phyloP scores from a whole-genome alignment of 2,113 vertebrate genomes.

The zebrafish (Danio rerio) region DNA sequence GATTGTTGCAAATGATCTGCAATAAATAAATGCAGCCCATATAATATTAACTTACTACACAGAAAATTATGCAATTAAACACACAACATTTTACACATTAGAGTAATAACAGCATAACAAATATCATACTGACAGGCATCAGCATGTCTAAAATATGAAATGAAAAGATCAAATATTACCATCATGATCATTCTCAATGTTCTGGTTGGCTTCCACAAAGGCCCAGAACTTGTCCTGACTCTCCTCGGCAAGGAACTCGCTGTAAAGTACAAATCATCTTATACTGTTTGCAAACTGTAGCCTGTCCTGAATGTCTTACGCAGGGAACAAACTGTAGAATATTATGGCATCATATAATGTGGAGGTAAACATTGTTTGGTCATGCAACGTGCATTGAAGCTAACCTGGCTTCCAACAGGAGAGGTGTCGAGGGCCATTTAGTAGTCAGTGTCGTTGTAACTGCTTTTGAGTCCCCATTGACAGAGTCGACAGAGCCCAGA shows the following conservation, averaged over 20 bases:
- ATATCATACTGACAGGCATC: not conserved
- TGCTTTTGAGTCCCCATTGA: constrained; percentile 88
- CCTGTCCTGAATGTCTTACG: too few species aligned
- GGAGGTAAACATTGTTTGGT: not conserved
- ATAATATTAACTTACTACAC: too few species aligned
- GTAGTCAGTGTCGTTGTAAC: constrained; percentile 92
- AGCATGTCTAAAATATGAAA: not conserved
- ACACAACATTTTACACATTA: too few species aligned
- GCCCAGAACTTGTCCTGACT: constrained; percentile 95
- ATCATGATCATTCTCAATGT: constrained; percentile 80
- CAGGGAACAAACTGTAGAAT: too few species aligned
- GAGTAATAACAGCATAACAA: not conserved
- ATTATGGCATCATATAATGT: too few species aligned
- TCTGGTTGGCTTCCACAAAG: constrained; percentile 90
- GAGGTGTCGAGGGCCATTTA: constrained; percentile 91
- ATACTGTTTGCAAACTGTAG: not conserved
- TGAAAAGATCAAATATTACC: constrained; percentile 76
- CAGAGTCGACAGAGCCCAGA: constrained; percentile 75
- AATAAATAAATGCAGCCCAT: too few species aligned
- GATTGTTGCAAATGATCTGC: too few species aligned
- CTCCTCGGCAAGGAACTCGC: constrained; percentile 97
- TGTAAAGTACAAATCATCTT: constrained; percentile 66
- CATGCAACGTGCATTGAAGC: constrained; percentile 39
- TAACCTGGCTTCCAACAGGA: constrained; percentile 94
- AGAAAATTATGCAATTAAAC: too few species aligned